phyloP scores from a whole-genome alignment of 2,113 vertebrate genomes.

The Zosterops hypoxanthus region DNA sequence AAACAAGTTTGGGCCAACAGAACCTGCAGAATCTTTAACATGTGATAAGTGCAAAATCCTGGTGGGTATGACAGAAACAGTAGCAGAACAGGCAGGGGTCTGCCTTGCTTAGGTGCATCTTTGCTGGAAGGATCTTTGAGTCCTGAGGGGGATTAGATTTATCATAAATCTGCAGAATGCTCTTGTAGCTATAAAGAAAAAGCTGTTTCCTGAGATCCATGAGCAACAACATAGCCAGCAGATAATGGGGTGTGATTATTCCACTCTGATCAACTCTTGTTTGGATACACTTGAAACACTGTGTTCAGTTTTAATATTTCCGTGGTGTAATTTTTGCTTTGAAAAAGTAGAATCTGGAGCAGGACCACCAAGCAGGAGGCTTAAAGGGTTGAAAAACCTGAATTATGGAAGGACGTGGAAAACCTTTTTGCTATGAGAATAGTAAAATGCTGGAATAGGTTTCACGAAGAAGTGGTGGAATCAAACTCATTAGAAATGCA shows the following conservation, averaged over 20 bases:
- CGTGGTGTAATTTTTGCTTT: rapidly evolving
- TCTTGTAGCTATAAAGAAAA: background rate
- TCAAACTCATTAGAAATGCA: background rate
- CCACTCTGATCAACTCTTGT: background rate
- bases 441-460: background rate
- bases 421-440: background rate
- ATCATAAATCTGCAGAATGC: rapidly evolving
- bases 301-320: background rate
- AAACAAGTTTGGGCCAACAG: background rate
- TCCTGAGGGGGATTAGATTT: background rate
- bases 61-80: background rate
- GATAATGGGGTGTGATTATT: background rate
- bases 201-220: background rate
- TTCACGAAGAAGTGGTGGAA: background rate
- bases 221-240: background rate
- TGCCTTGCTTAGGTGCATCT: rapidly evolving
- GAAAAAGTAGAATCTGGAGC: background rate
- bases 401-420: background rate
- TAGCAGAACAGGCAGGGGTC: rapidly evolving
- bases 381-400: background rate
- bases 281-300: background rate
- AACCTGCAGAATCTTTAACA: background rate
- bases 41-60: background rate
- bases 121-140: background rate
- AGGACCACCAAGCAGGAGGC: rapidly evolving